Evolutionary conservation across 2,888 invertebrate genomes (phyloP), one percentile per base, ranked within the genome.

Genomic region (Blera fallax): DNA sequence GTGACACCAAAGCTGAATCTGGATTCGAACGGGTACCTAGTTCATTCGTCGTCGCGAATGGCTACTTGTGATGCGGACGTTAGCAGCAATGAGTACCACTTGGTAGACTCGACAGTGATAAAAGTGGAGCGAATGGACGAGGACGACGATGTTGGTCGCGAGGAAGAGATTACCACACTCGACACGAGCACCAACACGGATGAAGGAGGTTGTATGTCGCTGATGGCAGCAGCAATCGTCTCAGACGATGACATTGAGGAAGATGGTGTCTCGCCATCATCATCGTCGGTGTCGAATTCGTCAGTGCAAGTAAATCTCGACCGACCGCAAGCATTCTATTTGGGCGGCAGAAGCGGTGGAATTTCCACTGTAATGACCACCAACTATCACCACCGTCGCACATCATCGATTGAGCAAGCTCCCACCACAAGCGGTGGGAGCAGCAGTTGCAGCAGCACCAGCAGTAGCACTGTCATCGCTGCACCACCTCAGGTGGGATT

Each of bases 141-240:
- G 32, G 85, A 85, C 24, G 85, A 81, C 10, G 76, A 80, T 76
- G 72, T 81, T 1, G 81, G 81, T 34, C 80, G 81, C 27, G 85
- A 85, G 60, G 85, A 85, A 14, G 84, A 84, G 21, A 84, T 84
- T 16, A 84, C 80, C 10, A 84, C 84, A 1, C 70, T 84, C 2
- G 72, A 67, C 11, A 40, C 65, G 11, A 77, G 40, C 32, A 72
- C 81, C 0, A 89, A 89, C 74, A 90, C 88, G 45, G 90, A 87
- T 45, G 87, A 76, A 0, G 62, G n/a, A 1, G 83, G 69, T 0
- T 74, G 78, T 1, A 45, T 76, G 6, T 72, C 87, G 3, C n/a
- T 77, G 10, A 52, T 72, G 81, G 74, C 43, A 3, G 79, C 79
- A 7, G 87, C 88, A 79, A 76, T 81, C 48, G 76, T 84, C 50